Evolutionary conservation across 2,113 vertebrate genomes (phyloP), one percentile per base, ranked within the genome.

Genomic region (Furnarius figulus): DNA sequence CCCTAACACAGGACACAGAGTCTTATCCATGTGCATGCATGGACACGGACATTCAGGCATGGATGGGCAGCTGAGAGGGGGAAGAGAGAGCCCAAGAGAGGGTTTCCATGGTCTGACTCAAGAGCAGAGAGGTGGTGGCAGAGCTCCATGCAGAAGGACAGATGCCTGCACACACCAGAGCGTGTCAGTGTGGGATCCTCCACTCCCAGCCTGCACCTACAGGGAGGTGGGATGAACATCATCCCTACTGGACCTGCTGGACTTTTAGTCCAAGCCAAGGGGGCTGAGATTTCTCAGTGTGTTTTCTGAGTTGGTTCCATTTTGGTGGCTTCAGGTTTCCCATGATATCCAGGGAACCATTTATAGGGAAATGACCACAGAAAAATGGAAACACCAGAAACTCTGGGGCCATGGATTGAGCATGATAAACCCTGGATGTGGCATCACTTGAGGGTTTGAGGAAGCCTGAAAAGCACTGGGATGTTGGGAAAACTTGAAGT

Each of bases 11-110:
- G 35, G 53, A 19, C 33, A 24, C 25, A 58, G 44, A 44, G 8
- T 20, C 52, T 27, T 6, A 7, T 5, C n/a, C 42, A 2, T 0
- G 8, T 21, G 14, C 19, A 6, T 1, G 14, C 25, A 7, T 0
- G 12, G 66, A 5, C 28, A 27, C 5, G 47, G 52, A 19, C 19
- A 19, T 8, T 3, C 8, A 6, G 2, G 9, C 33, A 9, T 0
- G 3, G 30, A 39, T 1, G 23, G 40, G 14, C 22, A 42, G 42
- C 6, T 47, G 1, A 52, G 30, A 73, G 53, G 9, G 10, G 9
- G 8, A 46, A 50, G 5, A 15, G 18, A 31, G 27, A 72, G 23
- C 39, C 44, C 67, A 21, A 3, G 40, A 55, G 44, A 73, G 23
- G 15, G 15, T 37, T 71, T 76, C 68, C 61, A 9, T 0, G 1